These are phyloP conservation scores for Macrotis lagotis DNA, from an alignment of 2,113 vertebrate genomes.

Conservation along the genomic window DNA sequence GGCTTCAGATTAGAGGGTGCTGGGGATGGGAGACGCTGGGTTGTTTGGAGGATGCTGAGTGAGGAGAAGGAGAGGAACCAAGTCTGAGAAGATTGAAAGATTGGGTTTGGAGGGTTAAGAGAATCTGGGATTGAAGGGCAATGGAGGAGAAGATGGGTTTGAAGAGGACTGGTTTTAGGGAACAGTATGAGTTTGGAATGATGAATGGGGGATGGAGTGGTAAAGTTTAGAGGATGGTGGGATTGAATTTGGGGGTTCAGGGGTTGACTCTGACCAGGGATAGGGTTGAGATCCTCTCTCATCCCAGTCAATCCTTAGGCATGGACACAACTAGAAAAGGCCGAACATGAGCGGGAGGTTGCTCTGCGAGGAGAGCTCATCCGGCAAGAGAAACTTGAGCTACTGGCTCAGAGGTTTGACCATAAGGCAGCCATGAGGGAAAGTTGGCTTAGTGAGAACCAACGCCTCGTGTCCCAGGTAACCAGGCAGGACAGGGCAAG, in stretches of 20 bases:
- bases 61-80: not conserved
- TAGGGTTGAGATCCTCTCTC: not conserved
- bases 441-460: constrained; percentile 97
- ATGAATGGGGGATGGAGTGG: not conserved
- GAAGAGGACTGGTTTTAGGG: not conserved
- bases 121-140: not conserved
- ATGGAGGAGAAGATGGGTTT: not conserved
- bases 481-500: rapidly evolving
- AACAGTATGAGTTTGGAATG: not conserved
- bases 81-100: not conserved
- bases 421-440: constrained; percentile 97
- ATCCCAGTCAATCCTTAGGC: constrained; percentile 79
- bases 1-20: not conserved
- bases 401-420: constrained; percentile 95
- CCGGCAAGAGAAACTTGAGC: constrained; percentile 95
- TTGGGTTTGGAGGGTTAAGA: not conserved
- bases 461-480: constrained; percentile 96
- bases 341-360: constrained; percentile 94
- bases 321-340: constrained; percentile 94
- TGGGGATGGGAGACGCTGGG: not conserved
- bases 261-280: not conserved
- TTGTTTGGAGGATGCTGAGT: not conserved
- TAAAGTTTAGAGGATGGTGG: not conserved
- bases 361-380: constrained; percentile 93
- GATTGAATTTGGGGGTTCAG: not conserved